Percentiles rank a stretch among this genome's conserved stretches.
These are phyloP conservation scores for Aporophyla nigra DNA, from an alignment of 2,888 invertebrate species.

Conservation along the genomic window DNA sequence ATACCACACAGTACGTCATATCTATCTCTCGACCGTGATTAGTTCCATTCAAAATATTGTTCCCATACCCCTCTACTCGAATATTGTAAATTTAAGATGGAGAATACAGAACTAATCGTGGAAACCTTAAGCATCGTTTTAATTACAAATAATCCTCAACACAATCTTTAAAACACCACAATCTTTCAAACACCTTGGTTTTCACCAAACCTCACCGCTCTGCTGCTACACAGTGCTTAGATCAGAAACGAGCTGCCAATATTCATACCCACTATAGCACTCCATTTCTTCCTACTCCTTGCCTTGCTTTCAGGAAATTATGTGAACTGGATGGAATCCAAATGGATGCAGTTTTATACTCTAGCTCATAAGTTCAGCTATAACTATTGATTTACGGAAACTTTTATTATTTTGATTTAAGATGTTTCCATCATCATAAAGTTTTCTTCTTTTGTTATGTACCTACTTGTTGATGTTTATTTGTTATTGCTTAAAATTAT, in stretches of 20 bases:
- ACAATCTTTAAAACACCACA: too few relatives aligned
- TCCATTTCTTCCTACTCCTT: constrained; percentile 29
- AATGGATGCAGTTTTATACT: constrained; percentile 53
- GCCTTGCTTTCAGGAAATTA: constrained; percentile 10
- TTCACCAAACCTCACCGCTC: too few relatives aligned
- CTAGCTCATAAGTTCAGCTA: constrained; percentile 24
- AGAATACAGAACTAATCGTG: too few relatives aligned
- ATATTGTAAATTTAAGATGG: too few relatives aligned
- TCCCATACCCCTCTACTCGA: too few relatives aligned
- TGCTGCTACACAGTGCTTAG: too few relatives aligned
- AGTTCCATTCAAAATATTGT: too few relatives aligned
- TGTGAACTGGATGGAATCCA: constrained; percentile 50
- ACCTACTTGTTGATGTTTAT: constrained; percentile 7
- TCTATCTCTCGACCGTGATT: too few relatives aligned
- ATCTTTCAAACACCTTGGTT: too few relatives aligned
- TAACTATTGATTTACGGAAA: constrained; percentile 41
- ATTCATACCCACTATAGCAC: background rate
- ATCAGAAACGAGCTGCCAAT: background rate
- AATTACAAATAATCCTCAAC: too few relatives aligned
- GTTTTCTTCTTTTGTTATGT: background rate
- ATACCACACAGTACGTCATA: too few relatives aligned
- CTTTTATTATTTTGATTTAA: constrained; percentile 42
- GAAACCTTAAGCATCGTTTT: too few relatives aligned
- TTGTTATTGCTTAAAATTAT: constrained; percentile 9
- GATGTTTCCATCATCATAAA: constrained; percentile 28